Conservation (phyloP, 2,113 vertebrate species). For the Xenus cinereus region DNA sequence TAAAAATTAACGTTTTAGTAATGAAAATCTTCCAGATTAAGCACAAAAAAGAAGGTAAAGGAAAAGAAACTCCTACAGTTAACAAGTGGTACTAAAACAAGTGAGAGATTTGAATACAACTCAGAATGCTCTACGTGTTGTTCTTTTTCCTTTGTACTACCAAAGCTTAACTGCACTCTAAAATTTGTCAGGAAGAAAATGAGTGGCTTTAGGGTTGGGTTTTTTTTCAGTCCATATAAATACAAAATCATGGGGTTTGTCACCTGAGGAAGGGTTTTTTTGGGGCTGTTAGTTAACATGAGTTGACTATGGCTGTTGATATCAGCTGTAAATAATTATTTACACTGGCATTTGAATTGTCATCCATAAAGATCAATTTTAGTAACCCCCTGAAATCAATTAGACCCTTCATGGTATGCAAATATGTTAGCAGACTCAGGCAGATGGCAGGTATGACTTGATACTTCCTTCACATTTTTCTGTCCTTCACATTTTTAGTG, state of each 20-base stretch:
- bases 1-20: conserved; percentile 62
- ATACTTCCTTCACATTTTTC: background rate
- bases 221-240: background rate
- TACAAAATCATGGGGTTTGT: background rate
- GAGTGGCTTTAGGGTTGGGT: background rate
- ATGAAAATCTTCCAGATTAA: conserved; percentile 62
- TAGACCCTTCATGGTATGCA: background rate
- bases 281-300: background rate
- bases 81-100: conserved; percentile 39
- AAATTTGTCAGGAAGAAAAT: background rate
- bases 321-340: background rate
- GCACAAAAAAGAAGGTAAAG: background rate
- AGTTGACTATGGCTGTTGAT: background rate
- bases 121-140: background rate
- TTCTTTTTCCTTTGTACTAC: background rate
- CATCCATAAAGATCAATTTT: background rate
- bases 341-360: background rate
- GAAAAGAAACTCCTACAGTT: conserved; percentile 34
- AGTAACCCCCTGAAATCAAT: background rate
- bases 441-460: background rate
- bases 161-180: background rate
- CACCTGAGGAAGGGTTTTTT: background rate
- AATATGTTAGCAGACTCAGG: background rate
- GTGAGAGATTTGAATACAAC: background rate
- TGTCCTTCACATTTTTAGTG: background rate